Percentiles rank a stretch among this genome's conserved stretches.
phyloP scores from a whole-genome alignment of 2,113 vertebrate genomes.

The Podarcis muralis region DNA sequence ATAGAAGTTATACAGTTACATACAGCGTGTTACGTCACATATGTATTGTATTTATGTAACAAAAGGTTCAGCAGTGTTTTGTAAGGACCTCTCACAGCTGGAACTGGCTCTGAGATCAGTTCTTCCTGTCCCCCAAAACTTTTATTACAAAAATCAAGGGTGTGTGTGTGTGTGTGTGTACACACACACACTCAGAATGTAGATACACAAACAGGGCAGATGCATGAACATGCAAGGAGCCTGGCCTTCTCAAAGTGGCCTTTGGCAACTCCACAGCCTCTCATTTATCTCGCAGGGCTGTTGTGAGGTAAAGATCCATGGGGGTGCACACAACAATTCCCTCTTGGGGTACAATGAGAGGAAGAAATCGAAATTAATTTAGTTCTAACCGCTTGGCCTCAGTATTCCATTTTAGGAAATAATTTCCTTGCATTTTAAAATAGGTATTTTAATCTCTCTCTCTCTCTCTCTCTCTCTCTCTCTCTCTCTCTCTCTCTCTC shows the following conservation, averaged over 20 bases:
- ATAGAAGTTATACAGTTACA: too few relatives aligned
- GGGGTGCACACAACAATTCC: not conserved
- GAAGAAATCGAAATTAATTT: not conserved
- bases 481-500: too few relatives aligned
- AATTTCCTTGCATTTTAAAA: conserved; percentile 1
- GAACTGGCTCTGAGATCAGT: not conserved
- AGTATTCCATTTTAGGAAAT: not conserved
- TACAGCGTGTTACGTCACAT: too few relatives aligned
- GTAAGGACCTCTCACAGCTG: not conserved
- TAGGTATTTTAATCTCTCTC: not conserved
- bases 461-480: too few relatives aligned
- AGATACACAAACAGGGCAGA: too few relatives aligned
- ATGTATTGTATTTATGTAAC: too few relatives aligned
- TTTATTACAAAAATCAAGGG: not conserved
- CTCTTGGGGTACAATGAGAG: not conserved
- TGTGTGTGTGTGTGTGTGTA: too few relatives aligned
- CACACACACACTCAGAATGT: too few relatives aligned
- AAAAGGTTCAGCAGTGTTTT: too few relatives aligned
- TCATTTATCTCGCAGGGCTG: not conserved
- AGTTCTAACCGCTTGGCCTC: not conserved
- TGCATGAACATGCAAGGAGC: not conserved
- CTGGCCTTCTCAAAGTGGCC: not conserved
- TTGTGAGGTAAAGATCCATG: not conserved
- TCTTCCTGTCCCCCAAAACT: not conserved
- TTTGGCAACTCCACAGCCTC: not conserved